Conservation (phyloP, 1,140 invertebrate species). For the Chironomus tepperi region DNA sequence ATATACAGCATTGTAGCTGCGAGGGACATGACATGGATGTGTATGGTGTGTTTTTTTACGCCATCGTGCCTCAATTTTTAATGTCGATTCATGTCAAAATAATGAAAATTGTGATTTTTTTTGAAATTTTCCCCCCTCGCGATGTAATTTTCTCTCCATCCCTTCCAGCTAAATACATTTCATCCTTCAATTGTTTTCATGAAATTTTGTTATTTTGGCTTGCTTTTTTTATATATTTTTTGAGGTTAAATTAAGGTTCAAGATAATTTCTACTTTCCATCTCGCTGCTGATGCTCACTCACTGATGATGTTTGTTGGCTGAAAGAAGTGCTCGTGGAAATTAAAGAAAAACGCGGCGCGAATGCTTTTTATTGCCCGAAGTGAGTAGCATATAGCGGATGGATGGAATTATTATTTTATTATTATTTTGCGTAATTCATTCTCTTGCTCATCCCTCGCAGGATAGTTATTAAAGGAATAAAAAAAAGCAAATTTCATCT, state of each 20-base stretch:
- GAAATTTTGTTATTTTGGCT: constrained; percentile 11
- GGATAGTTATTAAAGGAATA: neutral
- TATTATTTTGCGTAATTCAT: neutral
- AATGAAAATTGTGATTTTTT: constrained; percentile 8
- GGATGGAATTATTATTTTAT: neutral
- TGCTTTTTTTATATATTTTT: neutral
- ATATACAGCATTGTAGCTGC: neutral
- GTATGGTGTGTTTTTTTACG: neutral
- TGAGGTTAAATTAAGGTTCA: constrained; percentile 24
- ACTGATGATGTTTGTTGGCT: too few species aligned
- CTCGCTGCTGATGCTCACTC: neutral
- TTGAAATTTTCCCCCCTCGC: neutral
- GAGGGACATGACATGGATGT: neutral
- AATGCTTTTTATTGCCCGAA: constrained; percentile 20
- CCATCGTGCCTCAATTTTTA: neutral
- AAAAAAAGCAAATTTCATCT: neutral
- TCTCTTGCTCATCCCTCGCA: neutral
- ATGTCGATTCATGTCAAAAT: constrained; percentile 2
- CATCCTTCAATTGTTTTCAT: constrained; percentile 17
- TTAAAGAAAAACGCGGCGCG: neutral
- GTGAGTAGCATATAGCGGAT: neutral
- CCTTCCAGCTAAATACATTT: neutral
- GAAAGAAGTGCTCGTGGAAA: too few species aligned
- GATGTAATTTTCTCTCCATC: constrained; percentile 7
- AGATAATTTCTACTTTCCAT: constrained; percentile 1